A percentile compares a stretch with the other conserved stretches of the same genome.
Evolutionary conservation across 2,797 vertebrate species (phyloP).

Genomic region (Acipenser transmontanus): DNA sequence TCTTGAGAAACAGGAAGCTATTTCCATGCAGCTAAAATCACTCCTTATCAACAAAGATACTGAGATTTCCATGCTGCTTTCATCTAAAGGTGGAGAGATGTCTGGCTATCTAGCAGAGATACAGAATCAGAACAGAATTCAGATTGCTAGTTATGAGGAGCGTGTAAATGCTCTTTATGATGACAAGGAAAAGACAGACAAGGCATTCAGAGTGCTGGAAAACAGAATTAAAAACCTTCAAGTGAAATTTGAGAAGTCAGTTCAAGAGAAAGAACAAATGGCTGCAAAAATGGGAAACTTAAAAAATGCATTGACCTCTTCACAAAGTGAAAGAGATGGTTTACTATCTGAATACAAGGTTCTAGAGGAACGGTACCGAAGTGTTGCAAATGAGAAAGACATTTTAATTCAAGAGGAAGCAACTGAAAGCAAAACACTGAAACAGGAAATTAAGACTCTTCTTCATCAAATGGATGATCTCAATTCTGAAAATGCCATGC

Average conservation of each 20-base stretch:
- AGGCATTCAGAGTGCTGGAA: constrained; percentile 50
- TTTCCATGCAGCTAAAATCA: constrained; percentile 67
- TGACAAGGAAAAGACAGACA: constrained; percentile 53
- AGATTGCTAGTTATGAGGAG: constrained; percentile 62
- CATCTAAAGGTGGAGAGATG: constrained; percentile 70
- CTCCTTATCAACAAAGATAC: constrained; percentile 74
- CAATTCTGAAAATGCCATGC: constrained; percentile 85
- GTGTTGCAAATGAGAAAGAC: constrained; percentile 46
- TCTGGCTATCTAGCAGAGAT: constrained; percentile 71
- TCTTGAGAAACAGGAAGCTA: constrained; percentile 66
- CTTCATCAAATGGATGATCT: constrained; percentile 79
- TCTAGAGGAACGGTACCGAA: constrained; percentile 56
- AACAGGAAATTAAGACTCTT: constrained; percentile 64
- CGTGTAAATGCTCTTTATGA: constrained; percentile 49
- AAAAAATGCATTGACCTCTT: constrained; percentile 67
- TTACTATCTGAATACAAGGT: constrained; percentile 61
- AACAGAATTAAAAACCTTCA: constrained; percentile 55
- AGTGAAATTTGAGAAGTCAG: constrained; percentile 40
- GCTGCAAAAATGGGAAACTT: constrained; percentile 60
- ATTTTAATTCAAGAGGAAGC: constrained; percentile 44
- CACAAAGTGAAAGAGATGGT: constrained; percentile 71
- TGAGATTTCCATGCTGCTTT: constrained; percentile 75
- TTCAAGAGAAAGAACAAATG: constrained; percentile 60
- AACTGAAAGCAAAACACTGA: constrained; percentile 57
- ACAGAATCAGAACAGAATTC: constrained; percentile 60